A percentile compares a stretch with the other conserved stretches of the same genome.
Conservation (phyloP, 2,888 invertebrate species). For the Xylota segnis region DNA sequence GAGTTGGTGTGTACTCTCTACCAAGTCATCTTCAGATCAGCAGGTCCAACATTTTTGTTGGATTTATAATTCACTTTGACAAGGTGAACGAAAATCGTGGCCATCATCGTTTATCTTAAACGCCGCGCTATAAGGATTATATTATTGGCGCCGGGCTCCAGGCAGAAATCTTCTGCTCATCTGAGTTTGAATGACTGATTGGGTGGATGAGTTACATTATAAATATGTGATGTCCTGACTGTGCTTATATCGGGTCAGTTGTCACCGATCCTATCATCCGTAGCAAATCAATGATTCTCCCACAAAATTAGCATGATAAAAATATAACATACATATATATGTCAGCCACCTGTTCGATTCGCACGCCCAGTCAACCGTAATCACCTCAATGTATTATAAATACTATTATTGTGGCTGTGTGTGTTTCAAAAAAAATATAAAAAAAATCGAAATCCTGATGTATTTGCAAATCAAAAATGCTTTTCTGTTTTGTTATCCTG, state of each 20-base stretch:
- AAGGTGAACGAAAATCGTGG: no score
- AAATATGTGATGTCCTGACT: neutral
- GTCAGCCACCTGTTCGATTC: slow-evolving; percentile 40
- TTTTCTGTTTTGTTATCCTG: slow-evolving; percentile 19
- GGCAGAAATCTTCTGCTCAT: no score
- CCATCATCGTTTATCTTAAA: no score
- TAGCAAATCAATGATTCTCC: neutral
- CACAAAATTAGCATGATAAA: slow-evolving; percentile 9
- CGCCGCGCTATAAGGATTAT: no score
- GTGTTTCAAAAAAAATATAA: neutral
- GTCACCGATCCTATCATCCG: neutral
- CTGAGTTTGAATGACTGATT: no score
- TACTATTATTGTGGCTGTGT: neutral
- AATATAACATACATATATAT: neutral
- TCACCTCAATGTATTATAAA: neutral
- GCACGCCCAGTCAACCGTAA: slow-evolving; percentile 6
- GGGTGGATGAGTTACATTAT: no score
- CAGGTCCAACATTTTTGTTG: no score
- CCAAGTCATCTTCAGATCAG: no score
- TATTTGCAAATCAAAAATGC: slow-evolving; percentile 26
- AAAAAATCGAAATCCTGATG: slow-evolving; percentile 2
- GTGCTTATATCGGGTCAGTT: neutral
- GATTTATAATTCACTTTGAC: no score
- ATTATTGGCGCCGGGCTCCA: no score
- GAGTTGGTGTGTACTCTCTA: no score